A percentile compares a stretch with the other conserved stretches of the same genome.
These are phyloP conservation scores for Eretmochelys imbricata DNA, from an alignment of 2,113 vertebrate genomes.

Conservation along the genomic window DNA sequence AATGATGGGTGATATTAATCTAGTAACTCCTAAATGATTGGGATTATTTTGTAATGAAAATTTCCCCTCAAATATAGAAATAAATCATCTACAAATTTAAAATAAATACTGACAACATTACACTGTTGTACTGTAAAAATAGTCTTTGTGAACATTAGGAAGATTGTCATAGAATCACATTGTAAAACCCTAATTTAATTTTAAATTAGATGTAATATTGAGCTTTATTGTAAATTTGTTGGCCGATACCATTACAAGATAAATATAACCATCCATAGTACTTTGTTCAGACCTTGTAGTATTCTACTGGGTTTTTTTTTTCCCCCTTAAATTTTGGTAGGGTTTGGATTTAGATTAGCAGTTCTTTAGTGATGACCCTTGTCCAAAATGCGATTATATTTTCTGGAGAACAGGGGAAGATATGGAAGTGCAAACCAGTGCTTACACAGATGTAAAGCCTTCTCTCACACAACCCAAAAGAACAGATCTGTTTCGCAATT, in stretches of 20 bases:
- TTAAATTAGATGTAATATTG: not conserved
- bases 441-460: not conserved
- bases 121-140: not conserved
- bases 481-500: not conserved
- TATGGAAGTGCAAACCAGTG: not conserved
- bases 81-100: not conserved
- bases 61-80: not conserved
- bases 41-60: not conserved
- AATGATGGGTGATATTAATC: not conserved
- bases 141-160: not conserved
- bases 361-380: not conserved
- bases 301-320: not conserved
- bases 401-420: not conserved
- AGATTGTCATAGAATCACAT: not conserved
- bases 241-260: not conserved
- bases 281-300: not conserved
- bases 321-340: not conserved
- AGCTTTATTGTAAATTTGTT: not conserved
- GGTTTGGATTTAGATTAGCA: not conserved
- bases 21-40: not conserved
- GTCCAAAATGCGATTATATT: not conserved
- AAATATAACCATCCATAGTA: not conserved
- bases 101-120: not conserved
- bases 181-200: not conserved
- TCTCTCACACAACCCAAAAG: not conserved